phyloP scores from a whole-genome alignment of 1,140 invertebrate genomes.

The Nasonia longicornis region DNA sequence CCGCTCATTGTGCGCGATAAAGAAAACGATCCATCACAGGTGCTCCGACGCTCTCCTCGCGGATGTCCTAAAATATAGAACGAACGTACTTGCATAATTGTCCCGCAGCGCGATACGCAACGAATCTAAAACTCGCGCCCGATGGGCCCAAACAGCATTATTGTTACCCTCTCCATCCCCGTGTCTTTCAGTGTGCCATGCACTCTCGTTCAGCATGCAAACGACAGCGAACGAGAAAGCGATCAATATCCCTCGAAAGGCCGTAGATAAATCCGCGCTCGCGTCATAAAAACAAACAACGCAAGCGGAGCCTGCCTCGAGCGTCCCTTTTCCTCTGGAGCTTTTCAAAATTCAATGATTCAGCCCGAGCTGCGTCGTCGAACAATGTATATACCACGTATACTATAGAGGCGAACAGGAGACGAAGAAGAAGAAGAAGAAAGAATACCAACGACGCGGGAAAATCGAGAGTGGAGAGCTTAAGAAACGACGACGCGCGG shows the following conservation, averaged over 20 bases:
- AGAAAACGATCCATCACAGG: constrained; percentile 13
- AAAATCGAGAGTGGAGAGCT: background rate
- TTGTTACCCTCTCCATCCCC: background rate
- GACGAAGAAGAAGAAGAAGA: background rate
- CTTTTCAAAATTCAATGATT: constrained; percentile 31
- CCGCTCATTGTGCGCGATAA: background rate
- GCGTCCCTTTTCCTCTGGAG: background rate
- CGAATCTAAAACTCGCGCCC: background rate
- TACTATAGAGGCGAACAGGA: background rate
- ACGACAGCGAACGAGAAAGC: constrained; percentile 1
- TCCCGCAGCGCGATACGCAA: background rate
- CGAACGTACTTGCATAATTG: background rate
- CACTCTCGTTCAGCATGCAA: background rate
- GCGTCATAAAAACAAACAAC: constrained; percentile 11
- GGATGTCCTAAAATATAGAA: constrained; percentile 1
- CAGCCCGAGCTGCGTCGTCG: background rate
- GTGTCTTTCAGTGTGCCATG: background rate
- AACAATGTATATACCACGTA: background rate
- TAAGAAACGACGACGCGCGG: background rate
- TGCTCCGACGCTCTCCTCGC: background rate
- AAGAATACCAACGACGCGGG: background rate
- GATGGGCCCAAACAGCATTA: background rate
- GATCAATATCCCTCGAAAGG: background rate
- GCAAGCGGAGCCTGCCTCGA: background rate
- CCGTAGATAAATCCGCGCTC: constrained; percentile 4